Evolutionary conservation across 2,888 invertebrate species (phyloP), one percentile per base, ranked within the genome.

Genomic region (Lepidochrysops patricia): DNA sequence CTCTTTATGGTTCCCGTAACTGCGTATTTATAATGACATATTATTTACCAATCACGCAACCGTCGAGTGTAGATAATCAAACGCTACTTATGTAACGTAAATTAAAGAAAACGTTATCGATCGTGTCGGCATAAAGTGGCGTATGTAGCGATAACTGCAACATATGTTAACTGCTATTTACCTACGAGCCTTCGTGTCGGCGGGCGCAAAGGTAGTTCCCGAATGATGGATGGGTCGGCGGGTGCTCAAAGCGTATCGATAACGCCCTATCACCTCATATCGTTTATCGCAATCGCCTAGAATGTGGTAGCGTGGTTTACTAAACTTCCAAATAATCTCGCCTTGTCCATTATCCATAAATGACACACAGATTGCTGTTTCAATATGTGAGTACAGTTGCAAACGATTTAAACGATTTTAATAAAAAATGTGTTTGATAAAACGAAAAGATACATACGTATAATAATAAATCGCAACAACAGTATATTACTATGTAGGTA

Each of bases 151-250:
- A 83, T 86, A 85, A 78, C 77, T 68, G 66, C 73, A 82, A 85
- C 87, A 87, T 70, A 86, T 87, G 87, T 88, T 84, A 81, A 79
- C 75, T 67, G 72, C 70, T 85, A 80, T 84, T 84, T 84, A 79
- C 82, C 75, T 72, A 75, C 72, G 68, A 72, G 75, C 72, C 75
- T 71, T 76, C 76, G 73, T 70, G 79, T 74, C 82, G 85, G 84
- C 78, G 72, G 78, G 75, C 75, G 81, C 75, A 88, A 89, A 87
- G 88, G 83, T 75, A 73, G 71, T 64, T 63, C 65, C 63, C 62
- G 68, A 72, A 76, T 89, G 88, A 88, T 88, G 82, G 88, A 89
- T 88, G 82, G 77, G 83, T 77, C 87, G 88, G 87, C 84, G 78
- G 71, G 72, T 74, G 72, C 79, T 83, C 88, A 88, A 88, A 88